These are phyloP conservation scores for Chiloscyllium plagiosum DNA, from an alignment of 2,113 vertebrate genomes.

Conservation along the genomic window DNA sequence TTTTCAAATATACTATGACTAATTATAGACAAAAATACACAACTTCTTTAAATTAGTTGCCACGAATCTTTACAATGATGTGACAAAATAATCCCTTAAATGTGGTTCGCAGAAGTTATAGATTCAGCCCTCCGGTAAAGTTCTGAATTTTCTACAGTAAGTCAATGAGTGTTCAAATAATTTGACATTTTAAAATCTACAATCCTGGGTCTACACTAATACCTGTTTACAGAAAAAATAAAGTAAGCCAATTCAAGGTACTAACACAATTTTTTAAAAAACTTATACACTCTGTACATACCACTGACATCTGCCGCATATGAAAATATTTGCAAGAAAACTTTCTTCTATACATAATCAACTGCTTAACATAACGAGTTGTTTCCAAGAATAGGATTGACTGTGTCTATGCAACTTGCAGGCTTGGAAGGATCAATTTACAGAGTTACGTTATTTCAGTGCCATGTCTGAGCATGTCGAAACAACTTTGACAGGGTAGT, in stretches of 20 bases:
- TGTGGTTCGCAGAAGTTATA: neutral
- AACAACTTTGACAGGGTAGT: conserved; percentile 60
- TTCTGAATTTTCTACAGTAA: neutral
- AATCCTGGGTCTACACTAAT: neutral
- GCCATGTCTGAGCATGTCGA: conserved; percentile 71
- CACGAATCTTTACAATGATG: neutral
- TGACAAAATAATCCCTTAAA: neutral
- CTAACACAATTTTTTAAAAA: neutral
- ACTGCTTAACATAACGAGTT: neutral
- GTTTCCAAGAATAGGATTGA: neutral
- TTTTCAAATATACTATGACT: neutral
- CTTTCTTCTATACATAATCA: neutral
- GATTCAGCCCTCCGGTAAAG: neutral
- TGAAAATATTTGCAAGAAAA: neutral
- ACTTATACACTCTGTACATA: neutral
- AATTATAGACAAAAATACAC: neutral
- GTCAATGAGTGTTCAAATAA: neutral
- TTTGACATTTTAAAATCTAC: neutral
- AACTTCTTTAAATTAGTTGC: neutral
- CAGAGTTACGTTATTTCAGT: neutral
- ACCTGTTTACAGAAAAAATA: neutral
- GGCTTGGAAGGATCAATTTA: conserved; percentile 4
- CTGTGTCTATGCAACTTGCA: neutral
- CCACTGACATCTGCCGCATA: neutral
- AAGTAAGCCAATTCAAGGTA: neutral